Conservation (phyloP, 2,888 invertebrate genomes). For the Laothoe populi region DNA sequence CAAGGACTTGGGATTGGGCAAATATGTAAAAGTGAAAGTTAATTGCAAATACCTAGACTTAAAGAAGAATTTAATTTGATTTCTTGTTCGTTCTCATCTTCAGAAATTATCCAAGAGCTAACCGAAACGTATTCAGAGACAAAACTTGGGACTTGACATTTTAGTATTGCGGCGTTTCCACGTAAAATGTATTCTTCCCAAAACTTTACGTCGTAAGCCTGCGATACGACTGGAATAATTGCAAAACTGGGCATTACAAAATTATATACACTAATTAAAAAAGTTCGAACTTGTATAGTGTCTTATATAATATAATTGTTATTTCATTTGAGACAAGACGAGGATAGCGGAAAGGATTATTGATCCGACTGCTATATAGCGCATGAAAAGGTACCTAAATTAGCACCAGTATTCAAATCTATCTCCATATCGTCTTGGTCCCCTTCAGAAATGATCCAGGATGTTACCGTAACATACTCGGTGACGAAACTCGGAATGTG, state of each 20-base stretch:
- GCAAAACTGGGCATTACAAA: background rate
- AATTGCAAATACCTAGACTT: conserved; percentile 60
- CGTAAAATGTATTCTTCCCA: conserved; percentile 96
- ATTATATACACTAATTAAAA: background rate
- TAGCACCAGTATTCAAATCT: conserved; percentile 71
- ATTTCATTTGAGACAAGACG: background rate
- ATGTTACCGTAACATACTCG: conserved; percentile 93
- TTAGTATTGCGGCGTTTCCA: conserved; percentile 95
- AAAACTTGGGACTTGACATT: conserved; percentile 97
- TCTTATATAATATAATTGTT: background rate
- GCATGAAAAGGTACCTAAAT: conserved; percentile 63
- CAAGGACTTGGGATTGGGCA: conserved; percentile 1
- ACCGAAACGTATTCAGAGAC: conserved; percentile 95
- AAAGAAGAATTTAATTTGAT: conserved; percentile 65
- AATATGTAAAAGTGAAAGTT: conserved; percentile 6
- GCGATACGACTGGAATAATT: conserved; percentile 92
- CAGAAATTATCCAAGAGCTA: conserved; percentile 93
- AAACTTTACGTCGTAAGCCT: conserved; percentile 94
- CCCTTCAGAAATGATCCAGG: conserved; percentile 90
- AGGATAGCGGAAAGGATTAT: conserved; percentile 2
- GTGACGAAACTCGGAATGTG: conserved; percentile 97
- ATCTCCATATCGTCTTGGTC: conserved; percentile 74
- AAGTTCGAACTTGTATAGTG: background rate
- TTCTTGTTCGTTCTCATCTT: conserved; percentile 82
- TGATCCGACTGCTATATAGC: background rate